Evolutionary conservation across 2,797 vertebrate genomes (phyloP).

Genomic region (Crax fasciolata): DNA sequence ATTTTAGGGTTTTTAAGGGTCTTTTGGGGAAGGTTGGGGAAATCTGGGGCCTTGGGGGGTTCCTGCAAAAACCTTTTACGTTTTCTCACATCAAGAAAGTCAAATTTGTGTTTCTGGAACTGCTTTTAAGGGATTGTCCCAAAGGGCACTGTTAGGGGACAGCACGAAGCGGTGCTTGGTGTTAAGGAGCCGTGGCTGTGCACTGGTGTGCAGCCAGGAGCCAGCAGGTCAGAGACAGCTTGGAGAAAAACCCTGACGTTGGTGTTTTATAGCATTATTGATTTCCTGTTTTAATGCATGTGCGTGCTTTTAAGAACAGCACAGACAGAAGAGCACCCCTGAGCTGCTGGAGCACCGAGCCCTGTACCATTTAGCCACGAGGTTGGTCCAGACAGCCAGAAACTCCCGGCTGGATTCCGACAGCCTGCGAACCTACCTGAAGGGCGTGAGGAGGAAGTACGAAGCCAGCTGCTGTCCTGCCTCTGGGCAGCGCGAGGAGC

Average conservation of each 20-base stretch:
- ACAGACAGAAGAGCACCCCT: constrained; percentile 87
- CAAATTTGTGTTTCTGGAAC: constrained; percentile 7
- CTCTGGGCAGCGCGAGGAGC: constrained; percentile 26
- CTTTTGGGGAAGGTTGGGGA: too few species aligned
- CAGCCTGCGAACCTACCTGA: constrained; percentile 91
- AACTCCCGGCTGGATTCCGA: constrained; percentile 92
- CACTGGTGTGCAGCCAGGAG: not conserved
- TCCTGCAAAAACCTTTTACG: too few species aligned
- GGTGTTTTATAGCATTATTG: not conserved
- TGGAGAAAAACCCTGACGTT: not conserved
- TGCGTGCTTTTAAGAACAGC: constrained; percentile 79
- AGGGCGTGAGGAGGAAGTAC: constrained; percentile 90
- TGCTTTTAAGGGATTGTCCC: not conserved
- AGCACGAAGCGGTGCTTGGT: not conserved
- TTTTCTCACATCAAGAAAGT: not conserved
- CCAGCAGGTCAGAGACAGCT: not conserved
- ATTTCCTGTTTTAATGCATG: constrained; percentile 29
- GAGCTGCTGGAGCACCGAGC: constrained; percentile 87
- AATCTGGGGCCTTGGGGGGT: too few species aligned
- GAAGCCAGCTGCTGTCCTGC: constrained; percentile 84
- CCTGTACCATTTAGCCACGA: constrained; percentile 89
- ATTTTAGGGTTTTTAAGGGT: too few species aligned
- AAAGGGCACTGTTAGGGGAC: not conserved
- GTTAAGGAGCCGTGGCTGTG: not conserved
- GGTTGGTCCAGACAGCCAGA: constrained; percentile 91